Base-by-base conservation (phyloP, 2,113 vertebrate species). In the Leucosticte australis region DNA sequence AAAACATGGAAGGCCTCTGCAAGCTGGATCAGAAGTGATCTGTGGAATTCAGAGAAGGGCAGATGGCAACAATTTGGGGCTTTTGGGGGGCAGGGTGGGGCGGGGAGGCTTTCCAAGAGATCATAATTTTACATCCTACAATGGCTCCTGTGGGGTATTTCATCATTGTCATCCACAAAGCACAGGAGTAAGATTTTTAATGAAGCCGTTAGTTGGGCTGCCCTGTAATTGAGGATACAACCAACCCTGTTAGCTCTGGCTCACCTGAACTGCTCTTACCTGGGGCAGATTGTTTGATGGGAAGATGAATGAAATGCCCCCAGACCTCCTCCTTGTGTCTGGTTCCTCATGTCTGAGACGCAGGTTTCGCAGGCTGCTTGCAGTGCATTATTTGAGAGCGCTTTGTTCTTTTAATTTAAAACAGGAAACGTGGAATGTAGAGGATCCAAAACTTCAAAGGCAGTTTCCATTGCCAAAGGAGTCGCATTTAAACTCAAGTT, bases 361-460 rank as follows among this genome's bases (percentile, higher is more conserved):
- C 69, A 89, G 68, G n/a, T 83, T 93, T 89, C 0, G 0, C 83
- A 75, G 80, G 69, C 24, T 82, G 89, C 89, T 93, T 74, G 24
- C 50, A 27, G 39, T 14, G 50, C 8, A 1, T 42, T 90, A 31
- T 57, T 77, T 8, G 1, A 75, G 64, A 84, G 28, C 6, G 44
- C 87, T 94, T 94, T 87, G 56, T 92, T 97, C 83, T 92, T 81
- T 78, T 70, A 70, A 82, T 84, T 83, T 92, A 75, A 78, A 95
- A 71, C 77, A 74, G 68, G 70, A 94, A 91, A 77, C 7, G 3
- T 8, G 67, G 79, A 87, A 92, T 47, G 46, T 23, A 70, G 83
- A 74, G 46, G 59, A 92, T 63, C 68, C 79, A 62, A 77, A 95
- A 74, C 94, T 96, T 97, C 92, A 96, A 96, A 97, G 79, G 83